Evolutionary conservation across 2,888 invertebrate species (phyloP).

Genomic region (Drosophila atroscutellata): DNA sequence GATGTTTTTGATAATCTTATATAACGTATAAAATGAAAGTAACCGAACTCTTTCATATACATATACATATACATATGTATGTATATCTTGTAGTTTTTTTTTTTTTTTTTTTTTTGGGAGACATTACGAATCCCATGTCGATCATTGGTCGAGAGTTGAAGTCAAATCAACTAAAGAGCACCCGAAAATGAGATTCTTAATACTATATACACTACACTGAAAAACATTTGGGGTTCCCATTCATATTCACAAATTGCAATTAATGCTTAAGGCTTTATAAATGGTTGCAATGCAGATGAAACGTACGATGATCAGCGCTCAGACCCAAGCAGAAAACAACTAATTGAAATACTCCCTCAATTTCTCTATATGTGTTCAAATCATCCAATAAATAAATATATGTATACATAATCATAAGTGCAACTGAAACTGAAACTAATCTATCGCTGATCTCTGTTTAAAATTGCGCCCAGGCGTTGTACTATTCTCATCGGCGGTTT

Average conservation of each 20-base stretch:
- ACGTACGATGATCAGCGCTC: constrained; percentile 20
- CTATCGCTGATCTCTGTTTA: constrained; percentile 61
- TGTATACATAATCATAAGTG: constrained; percentile 5
- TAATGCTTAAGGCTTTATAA: constrained; percentile 3
- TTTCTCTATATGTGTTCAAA: constrained; percentile 7
- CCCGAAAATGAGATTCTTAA: constrained; percentile 4
- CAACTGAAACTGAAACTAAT: constrained; percentile 40
- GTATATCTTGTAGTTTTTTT: constrained; percentile 45
- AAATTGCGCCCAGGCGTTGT: constrained; percentile 92
- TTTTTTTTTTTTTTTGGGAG: not conserved
- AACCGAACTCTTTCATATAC: constrained; percentile 29
- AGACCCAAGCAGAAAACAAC: constrained; percentile 73
- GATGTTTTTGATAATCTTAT: constrained; percentile 26
- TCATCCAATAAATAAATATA: constrained; percentile 1
- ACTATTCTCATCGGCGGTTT: constrained; percentile 99
- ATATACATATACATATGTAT: constrained; percentile 31
- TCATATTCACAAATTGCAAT: constrained; percentile 3
- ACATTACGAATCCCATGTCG: not conserved
- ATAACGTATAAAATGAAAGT: constrained; percentile 12
- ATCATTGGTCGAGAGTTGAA: not conserved
- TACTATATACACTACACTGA: constrained; percentile 25
- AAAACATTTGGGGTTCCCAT: constrained; percentile 9
- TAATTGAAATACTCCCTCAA: constrained; percentile 10
- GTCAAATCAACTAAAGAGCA: constrained; percentile 7
- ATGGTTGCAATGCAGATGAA: constrained; percentile 26